phyloP scores from a whole-genome alignment of 2,888 invertebrate species.

The Julus scanicus region DNA sequence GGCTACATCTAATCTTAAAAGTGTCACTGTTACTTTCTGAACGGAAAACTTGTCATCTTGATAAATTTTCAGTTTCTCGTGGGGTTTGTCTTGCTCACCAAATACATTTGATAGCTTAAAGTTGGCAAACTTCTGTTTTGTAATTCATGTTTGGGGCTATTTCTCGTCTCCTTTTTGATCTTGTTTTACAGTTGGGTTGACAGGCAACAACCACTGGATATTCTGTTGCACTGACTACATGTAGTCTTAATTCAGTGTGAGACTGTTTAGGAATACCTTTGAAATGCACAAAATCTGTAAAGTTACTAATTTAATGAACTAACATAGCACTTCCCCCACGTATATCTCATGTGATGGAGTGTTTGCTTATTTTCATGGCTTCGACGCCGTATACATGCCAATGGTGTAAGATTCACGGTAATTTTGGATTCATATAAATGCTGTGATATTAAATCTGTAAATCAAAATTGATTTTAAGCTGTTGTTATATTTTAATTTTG shows the following conservation, averaged over 20 bases:
- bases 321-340: conserved; percentile 47
- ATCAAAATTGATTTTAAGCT: no score
- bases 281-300: conserved; percentile 21
- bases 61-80: not conserved
- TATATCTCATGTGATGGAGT: conserved; percentile 40
- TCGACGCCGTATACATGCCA: not conserved
- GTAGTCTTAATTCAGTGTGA: not conserved
- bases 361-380: conserved; percentile 10
- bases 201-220: conserved; percentile 47
- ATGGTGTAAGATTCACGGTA: not conserved
- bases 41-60: not conserved
- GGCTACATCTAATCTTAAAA: not conserved
- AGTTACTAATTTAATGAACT: conserved; percentile 43
- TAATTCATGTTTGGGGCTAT: not conserved
- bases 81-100: not conserved
- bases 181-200: conserved; percentile 23
- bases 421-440: not conserved
- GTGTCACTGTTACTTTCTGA: not conserved
- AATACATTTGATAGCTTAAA: not conserved
- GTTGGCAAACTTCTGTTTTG: not conserved
- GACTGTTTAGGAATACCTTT: conserved; percentile 9
- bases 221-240: conserved; percentile 24
- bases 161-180: conserved; percentile 3
- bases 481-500: no score
- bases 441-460: no score